phyloP scores from a whole-genome alignment of 2,888 invertebrate genomes.

The Chloromyia formosa region DNA sequence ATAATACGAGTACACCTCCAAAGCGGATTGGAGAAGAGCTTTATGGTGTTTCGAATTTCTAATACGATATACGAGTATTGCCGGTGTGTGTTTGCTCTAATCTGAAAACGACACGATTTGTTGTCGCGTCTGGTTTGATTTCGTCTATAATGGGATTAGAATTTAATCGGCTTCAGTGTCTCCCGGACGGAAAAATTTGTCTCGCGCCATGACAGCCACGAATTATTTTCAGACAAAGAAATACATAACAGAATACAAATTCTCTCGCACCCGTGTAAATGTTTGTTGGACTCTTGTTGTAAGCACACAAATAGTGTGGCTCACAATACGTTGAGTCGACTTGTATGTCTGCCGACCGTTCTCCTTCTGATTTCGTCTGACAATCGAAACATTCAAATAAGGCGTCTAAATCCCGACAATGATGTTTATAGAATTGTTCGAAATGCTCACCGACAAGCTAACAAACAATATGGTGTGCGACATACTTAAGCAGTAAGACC shows the following conservation, averaged over 20 bases:
- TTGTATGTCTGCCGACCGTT: background rate
- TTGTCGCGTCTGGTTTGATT: slow-evolving; percentile 23
- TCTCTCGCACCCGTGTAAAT: too few species aligned
- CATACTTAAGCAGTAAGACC: slow-evolving; percentile 29
- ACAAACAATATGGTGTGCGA: slow-evolving; percentile 37
- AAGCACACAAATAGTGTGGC: too few species aligned
- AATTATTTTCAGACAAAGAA: too few species aligned
- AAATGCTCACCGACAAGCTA: slow-evolving; percentile 27
- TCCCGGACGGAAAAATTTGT: too few species aligned
- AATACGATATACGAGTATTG: too few species aligned
- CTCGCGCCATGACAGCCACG: too few species aligned
- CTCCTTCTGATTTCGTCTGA: background rate
- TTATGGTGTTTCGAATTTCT: too few species aligned
- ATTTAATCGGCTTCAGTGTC: slow-evolving; percentile 13
- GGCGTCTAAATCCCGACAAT: slow-evolving; percentile 16
- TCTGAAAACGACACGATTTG: slow-evolving; percentile 20
- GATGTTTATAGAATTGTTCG: slow-evolving; percentile 39
- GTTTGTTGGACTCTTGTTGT: too few species aligned
- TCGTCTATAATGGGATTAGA: background rate
- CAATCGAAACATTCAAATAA: slow-evolving; percentile 33
- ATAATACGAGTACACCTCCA: too few species aligned
- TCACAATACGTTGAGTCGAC: too few species aligned
- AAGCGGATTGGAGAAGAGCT: too few species aligned
- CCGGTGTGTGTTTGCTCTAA: background rate
- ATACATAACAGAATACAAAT: too few species aligned